Base-by-base conservation (phyloP, 53 echinoderm and acorn worm genomes). In the Hippasteria phrygiana region DNA sequence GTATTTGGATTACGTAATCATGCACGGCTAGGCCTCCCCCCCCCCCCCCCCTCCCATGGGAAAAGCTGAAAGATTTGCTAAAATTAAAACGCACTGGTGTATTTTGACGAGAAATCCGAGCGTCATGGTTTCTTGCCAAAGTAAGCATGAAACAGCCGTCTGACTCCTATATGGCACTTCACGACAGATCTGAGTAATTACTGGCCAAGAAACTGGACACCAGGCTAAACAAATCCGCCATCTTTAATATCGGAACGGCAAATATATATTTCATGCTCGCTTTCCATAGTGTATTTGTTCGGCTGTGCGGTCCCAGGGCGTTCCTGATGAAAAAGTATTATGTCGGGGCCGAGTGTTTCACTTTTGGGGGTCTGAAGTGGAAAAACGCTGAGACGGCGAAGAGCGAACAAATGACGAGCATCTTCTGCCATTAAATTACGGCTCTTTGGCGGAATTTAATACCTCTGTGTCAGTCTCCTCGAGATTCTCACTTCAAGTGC, bases 131-230 rank as follows among this genome's bases (percentile, higher is more conserved):
- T n/a, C n/a, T n/a, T n/a, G n/a, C n/a, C n/a, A n/a, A n/a, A n/a
- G n/a, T n/a, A n/a, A 22, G 26, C 59, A 59, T 59, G 24, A 39
- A 78, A 78, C 16, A 78, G 78, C 41, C 78, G 76, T 76, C 76
- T 76, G 67, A 33, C 5, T 11, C 28, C 48, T 27, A 17, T 32
- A 26, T 50, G 6, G 34, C 51, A 48, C 54, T 50, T 76, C 76
- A 47, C 48, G 11, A 32, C 48, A 40, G 77, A 17, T 37, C 59
- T 78, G 59, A 78, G 78, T 78, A 78, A 78, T 78, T 78, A 59
- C 56, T 78, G 22, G n/a, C 38, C 37, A 59, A 78, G 78, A 78
- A 78, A 78, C 55, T 59, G 59, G 78, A 78, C 78, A 78, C 78
- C 55, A 32, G 20, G 54, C 56, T 78, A 78, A 59, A 78, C 78